Evolutionary conservation across 2,888 invertebrate genomes (phyloP), one percentile per base, ranked within the genome.

Genomic region (Drosophila buzzatii): DNA sequence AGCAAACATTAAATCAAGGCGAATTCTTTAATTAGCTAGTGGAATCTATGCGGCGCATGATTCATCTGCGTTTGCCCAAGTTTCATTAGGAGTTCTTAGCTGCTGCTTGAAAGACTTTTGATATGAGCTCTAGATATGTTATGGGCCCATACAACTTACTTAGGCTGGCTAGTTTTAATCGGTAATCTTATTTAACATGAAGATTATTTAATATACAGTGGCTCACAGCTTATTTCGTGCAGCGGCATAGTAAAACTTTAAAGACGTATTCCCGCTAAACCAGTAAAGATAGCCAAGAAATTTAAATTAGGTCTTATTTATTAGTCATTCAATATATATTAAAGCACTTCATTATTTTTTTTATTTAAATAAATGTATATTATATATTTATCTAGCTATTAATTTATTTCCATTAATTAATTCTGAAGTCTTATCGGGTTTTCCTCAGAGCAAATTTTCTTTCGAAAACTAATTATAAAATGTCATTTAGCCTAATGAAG

Each of bases 381-480:
- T n/a, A 7, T 51, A 18, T 51, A 12, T 6, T 12, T 10, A 31
- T 6, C 31, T 18, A 49, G 4, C 5, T 0, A 31, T 49, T 10
- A 6, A 10, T 18, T 10, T 31, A n/a, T n/a, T 9, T 16, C n/a
- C 12, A 55, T 41, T 41, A 55, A 41, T 55, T 41, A 41, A 41
- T n/a, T n/a, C n/a, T n/a, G n/a, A n/a, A n/a, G n/a, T n/a, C 56
- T 58, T 42, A 62, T 67, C 37, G 45, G n/a, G 55, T 31, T 58
- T 37, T 41, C n/a, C 59, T 27, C 27, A 27, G 39, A 51, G 47
- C 56, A 20, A 49, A 74, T 53, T 41, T 74, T 44, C 57, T 31
- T 42, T 55, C 3, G 33, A 69, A 76, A 76, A 70, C 61, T 76
- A 79, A 75, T 76, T 79, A 79, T 63, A 75, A 70, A 75, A 75